Evolutionary conservation across 2,113 vertebrate genomes (phyloP).

Genomic region (Himantopus leucocephalus): DNA sequence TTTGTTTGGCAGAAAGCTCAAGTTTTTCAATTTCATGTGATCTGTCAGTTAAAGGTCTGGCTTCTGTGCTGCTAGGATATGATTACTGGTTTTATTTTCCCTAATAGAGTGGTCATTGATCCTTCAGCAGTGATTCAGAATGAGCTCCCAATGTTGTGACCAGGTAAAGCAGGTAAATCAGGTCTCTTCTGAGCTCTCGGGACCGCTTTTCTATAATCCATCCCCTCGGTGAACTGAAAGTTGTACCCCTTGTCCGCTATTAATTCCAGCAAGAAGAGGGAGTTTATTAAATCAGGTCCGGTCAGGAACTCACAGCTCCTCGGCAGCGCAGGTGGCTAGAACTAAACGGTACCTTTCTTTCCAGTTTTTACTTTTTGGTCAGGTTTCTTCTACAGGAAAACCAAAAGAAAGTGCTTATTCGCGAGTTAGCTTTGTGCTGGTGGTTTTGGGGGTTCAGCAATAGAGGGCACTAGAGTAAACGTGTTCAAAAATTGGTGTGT

Average conservation of each 20-base stretch:
- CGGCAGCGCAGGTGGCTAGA: rapidly evolving
- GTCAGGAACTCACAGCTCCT: background rate
- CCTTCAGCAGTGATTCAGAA: background rate
- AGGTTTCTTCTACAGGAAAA: background rate
- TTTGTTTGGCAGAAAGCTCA: background rate
- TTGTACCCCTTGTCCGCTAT: background rate
- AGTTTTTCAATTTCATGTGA: background rate
- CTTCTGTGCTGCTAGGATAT: background rate
- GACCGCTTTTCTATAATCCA: background rate
- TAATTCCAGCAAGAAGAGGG: background rate
- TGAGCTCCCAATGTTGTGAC: background rate
- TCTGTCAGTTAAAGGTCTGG: background rate
- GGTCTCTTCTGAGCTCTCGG: background rate
- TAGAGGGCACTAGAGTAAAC: constrained; percentile 51
- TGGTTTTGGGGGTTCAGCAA: background rate
- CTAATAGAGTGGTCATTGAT: background rate
- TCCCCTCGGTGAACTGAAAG: background rate
- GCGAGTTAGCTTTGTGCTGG: background rate
- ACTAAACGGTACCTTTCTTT: background rate
- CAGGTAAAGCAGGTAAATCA: background rate
- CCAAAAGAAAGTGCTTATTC: background rate
- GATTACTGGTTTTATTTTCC: background rate
- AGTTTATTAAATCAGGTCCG: background rate
- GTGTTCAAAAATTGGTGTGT: background rate
- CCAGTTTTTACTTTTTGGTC: background rate